Base-by-base conservation (phyloP, 2,888 invertebrate genomes). In the Noctua fimbriata region DNA sequence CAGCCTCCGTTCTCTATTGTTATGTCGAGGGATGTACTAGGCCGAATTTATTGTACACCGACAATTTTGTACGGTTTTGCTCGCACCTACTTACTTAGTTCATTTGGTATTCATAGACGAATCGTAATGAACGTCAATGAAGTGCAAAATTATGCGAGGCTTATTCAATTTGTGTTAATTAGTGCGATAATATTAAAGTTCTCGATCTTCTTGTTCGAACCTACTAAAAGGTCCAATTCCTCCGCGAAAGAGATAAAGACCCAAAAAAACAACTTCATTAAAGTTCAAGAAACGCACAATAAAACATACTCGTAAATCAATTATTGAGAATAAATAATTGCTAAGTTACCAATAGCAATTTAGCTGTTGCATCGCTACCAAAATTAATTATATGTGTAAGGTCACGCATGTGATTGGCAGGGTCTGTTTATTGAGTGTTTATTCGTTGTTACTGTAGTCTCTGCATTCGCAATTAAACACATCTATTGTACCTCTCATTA, bases 1-100 rank as follows among this genome's bases (percentile, higher is more conserved):
- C 24, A 63, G 72, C 77, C 74, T 84, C 84, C 86, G 75, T 76
- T 92, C 90, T 88, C 86, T 86, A 86, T 93, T 93, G 94, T 93
- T 88, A 84, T 84, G 82, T 72, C 70, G n/a, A 89, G 84, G 88
- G 86, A 89, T 87, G 88, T 88, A 88, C 88, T 86, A 87, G 21
- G 74, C 79, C 79, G 73, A 86, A 82, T 86, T 83, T 86, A 85
- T 89, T 85, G 73, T 87, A 75, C 55, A 73, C 69, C 58, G 77
- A 79, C 14, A 76, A 77, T 77, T 79, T 75, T 9, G 21, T 66
- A 52, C 69, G 65, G 69, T 18, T 76, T 82, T 63, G 14, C 32
- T 52, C n/a, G 52, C 69, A 52, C 21, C 63, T 73, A n/a, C 49
- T 44, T 69, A 21, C n/a, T 65, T 66, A 41, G 41, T 60, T 6